Base-by-base conservation (phyloP, 2,113 vertebrate species). In the Peromyscus maniculatus region DNA sequence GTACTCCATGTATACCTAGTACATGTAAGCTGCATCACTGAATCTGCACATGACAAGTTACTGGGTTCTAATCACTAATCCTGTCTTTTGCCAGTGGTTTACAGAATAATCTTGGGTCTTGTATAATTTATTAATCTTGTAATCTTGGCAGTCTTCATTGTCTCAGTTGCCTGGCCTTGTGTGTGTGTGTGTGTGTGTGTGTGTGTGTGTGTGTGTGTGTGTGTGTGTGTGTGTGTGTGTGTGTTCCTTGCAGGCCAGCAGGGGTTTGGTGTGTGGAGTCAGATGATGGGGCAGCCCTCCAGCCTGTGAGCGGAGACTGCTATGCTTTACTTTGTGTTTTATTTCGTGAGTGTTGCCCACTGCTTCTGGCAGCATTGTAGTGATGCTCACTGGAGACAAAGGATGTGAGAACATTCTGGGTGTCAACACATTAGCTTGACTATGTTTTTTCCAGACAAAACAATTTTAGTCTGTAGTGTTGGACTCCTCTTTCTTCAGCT, bases 91-190 rank as follows among this genome's bases (percentile, higher is more conserved):
- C 6, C 39, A 77, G 57, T 64, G 67, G 49, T 66, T 46, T 12
- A 64, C 24, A 89, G 59, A 13, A 62, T 55, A 72, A 46, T 5
- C n/a, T 36, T 5, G 0, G 19, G 39, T 39, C 0, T 26, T 59
- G 57, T 11, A 24, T 59, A 24, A 59, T 59, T 36, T 75, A 75
- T 24, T 43, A 24, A 5, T 75, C 10, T 75, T 83, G 19, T 39
- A 83, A 13, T 59, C 36, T 59, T 24, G 10, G 33, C 55, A 39
- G 57, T 67, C 22, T 79, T 9, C 39, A 33, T 46, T 33, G 31
- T 13, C 62, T 92, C 43, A 1, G 75, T 96, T 94, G 87, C 36
- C 89, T 94, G 91, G 8, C 87, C 49, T 95, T 22, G 36, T 75
- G n/a, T 55, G 77, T 55, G 52, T 62, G 80, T 83, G 80, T 84